phyloP scores from a whole-genome alignment of 2,797 vertebrate species.

The Molossus molossus region DNA sequence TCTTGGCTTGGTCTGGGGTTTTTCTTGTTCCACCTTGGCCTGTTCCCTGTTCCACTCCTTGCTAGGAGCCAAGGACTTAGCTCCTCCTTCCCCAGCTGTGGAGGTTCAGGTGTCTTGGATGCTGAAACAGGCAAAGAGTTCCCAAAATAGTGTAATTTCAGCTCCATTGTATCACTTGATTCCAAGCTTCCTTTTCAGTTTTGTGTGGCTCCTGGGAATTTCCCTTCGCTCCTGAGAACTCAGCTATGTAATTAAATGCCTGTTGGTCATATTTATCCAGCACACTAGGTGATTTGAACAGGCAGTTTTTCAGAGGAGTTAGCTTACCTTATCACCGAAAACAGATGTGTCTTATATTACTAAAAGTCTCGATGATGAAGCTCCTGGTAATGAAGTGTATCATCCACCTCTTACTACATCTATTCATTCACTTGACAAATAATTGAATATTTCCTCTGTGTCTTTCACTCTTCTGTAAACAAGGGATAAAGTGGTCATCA shows the following conservation, averaged over 20 bases:
- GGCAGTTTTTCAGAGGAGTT: slow-evolving; percentile 41
- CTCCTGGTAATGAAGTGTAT: slow-evolving; percentile 57
- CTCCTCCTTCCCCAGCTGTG: background rate
- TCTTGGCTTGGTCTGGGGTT: background rate
- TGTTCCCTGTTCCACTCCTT: background rate
- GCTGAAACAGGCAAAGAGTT: slow-evolving; percentile 16
- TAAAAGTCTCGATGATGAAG: slow-evolving; percentile 45
- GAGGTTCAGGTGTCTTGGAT: background rate
- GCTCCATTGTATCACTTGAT: slow-evolving; percentile 37
- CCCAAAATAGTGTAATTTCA: background rate
- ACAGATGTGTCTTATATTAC: slow-evolving; percentile 39
- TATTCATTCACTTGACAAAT: slow-evolving; percentile 58
- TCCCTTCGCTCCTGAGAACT: slow-evolving; percentile 42
- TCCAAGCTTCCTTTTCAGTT: slow-evolving; percentile 34
- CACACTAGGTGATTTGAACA: slow-evolving; percentile 54
- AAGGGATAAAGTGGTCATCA: slow-evolving; percentile 27
- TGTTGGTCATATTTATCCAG: slow-evolving; percentile 58
- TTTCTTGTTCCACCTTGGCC: background rate
- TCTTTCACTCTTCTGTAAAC: background rate
- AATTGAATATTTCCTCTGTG: slow-evolving; percentile 29
- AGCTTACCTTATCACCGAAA: slow-evolving; percentile 61
- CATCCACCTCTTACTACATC: slow-evolving; percentile 48
- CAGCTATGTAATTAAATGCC: slow-evolving; percentile 57
- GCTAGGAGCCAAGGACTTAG: background rate
- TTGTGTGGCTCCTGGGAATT: slow-evolving; percentile 52